Evolutionary conservation across 2,888 invertebrate genomes (phyloP).

Genomic region (Ormyrus nitidulus): DNA sequence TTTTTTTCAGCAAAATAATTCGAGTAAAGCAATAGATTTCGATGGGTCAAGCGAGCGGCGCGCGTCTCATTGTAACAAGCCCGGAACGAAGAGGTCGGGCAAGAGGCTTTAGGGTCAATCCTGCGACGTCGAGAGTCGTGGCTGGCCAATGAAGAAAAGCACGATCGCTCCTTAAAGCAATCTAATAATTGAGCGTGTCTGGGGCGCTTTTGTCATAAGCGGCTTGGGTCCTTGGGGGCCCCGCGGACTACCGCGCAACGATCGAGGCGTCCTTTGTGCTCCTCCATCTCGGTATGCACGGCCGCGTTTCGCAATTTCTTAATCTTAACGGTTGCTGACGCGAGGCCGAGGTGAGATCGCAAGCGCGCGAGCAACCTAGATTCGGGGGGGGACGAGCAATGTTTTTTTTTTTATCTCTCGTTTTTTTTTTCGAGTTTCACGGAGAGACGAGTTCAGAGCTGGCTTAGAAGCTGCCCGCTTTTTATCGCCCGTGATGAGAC

Average conservation of each 20-base stretch:
- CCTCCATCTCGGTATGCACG: constrained; percentile 21
- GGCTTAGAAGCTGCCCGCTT: neutral
- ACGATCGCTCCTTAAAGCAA: neutral
- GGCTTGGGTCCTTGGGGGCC: neutral
- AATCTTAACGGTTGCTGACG: constrained; percentile 46
- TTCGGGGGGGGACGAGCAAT: neutral
- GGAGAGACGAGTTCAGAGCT: too few relatives aligned
- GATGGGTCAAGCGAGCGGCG: too few relatives aligned
- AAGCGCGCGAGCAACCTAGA: constrained; percentile 13
- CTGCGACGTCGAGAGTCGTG: constrained; percentile 43
- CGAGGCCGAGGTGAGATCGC: constrained; percentile 7
- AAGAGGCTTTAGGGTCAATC: constrained; percentile 14
- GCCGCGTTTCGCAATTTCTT: constrained; percentile 45
- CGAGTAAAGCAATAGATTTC: neutral
- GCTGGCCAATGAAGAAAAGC: constrained; percentile 39
- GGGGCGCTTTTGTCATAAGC: neutral
- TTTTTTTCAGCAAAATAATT: neutral
- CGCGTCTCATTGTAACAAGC: too few relatives aligned
- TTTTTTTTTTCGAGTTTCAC: neutral
- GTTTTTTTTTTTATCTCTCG: too few relatives aligned
- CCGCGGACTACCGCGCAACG: neutral
- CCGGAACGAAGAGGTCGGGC: constrained; percentile 1
- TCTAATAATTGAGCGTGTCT: constrained; percentile 33
- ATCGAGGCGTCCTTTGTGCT: constrained; percentile 3
- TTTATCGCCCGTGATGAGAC: constrained; percentile 30